Conservation (phyloP, 1,140 invertebrate species). For the Tribolium castaneum region DNA sequence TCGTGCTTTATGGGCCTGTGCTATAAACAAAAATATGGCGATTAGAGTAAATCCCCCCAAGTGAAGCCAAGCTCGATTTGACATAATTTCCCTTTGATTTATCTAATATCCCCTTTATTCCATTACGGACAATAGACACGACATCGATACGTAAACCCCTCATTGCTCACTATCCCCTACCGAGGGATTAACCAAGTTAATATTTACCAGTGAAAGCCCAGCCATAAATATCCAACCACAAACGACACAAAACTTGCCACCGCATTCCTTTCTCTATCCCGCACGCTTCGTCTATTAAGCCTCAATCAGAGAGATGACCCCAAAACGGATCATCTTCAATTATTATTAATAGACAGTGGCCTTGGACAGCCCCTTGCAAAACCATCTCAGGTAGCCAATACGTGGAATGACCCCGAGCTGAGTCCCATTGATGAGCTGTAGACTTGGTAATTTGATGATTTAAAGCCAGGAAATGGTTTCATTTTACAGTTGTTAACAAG, state of each 20-base stretch:
- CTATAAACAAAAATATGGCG: no score
- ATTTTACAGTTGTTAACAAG: background rate
- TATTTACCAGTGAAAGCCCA: background rate
- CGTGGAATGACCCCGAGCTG: background rate
- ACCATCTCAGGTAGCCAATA: background rate
- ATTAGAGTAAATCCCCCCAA: background rate
- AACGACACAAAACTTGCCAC: background rate
- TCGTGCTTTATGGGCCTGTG: background rate
- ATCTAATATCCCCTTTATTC: background rate
- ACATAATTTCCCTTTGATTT: background rate
- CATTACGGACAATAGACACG: background rate
- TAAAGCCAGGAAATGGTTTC: background rate
- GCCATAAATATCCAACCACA: background rate
- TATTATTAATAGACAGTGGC: background rate
- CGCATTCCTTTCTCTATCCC: background rate
- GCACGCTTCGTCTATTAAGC: background rate
- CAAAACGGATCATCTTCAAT: background rate
- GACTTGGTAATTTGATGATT: background rate
- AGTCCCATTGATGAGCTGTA: background rate
- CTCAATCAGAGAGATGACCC: background rate
- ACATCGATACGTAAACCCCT: background rate
- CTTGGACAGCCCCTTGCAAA: background rate
- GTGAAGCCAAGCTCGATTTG: background rate
- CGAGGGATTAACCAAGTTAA: background rate
- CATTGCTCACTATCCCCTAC: background rate